Base-by-base conservation (phyloP, 2,113 vertebrate species). In the Electrona antarctica region DNA sequence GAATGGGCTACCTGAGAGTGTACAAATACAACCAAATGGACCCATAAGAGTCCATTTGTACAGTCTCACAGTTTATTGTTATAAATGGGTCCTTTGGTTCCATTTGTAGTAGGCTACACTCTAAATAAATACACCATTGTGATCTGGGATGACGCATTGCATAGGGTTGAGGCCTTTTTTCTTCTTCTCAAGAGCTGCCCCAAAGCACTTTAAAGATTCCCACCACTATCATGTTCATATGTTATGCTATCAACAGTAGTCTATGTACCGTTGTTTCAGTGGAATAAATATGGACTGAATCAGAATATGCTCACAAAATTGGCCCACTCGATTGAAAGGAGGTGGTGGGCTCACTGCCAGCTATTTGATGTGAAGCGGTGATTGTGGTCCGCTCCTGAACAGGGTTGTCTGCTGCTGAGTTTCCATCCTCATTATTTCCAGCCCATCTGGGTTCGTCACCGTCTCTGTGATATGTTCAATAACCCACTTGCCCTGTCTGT, bases 391-490 rank as follows among this genome's bases (percentile, higher is more conserved):
- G 21, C 78, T 69, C 86, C 82, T 87, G 88, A 80, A 75, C 82
- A 60, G 68, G 61, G 76, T 73, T 82, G 78, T 85, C 73, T 92
- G 74, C 73, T 51, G 54, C 59, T 67, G 77, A 68, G 78, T 89
- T 88, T 66, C 72, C 67, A 45, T 76, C 68, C 79, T 89, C 76
- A 79, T 88, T 83, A 87, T 86, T 90, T 82, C 72, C 70, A 81
- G 78, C 87, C 79, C 84, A 84, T 90, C 87, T 91, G 77, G 79
- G 80, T 54, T 67, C 55, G 15, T 48, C 72, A 73, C 58, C 51
- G 48, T 82, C 64, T 73, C 71, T 60, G 46, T 10, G 62, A 59
- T 89, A 54, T 84, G 86, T 89, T 85, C 81, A 88, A 78, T 86
- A 83, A 69, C 86, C 50, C 50, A 29, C 61, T 56, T 73, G 59